Evolutionary conservation across 2,797 vertebrate genomes (phyloP).

Genomic region (Sebastes dallii): DNA sequence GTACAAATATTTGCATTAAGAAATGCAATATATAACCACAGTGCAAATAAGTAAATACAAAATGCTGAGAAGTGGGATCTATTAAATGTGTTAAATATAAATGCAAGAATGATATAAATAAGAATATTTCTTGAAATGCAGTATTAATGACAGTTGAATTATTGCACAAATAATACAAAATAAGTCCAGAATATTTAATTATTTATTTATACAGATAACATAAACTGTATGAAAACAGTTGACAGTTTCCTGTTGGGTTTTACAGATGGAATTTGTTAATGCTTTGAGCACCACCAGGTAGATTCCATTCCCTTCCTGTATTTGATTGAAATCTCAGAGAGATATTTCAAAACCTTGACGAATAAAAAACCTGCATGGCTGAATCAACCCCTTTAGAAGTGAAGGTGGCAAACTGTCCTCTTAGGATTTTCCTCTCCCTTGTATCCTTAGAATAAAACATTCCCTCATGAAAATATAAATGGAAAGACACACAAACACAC

Average conservation of each 20-base stretch:
- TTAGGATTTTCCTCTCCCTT: background rate
- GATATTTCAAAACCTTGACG: background rate
- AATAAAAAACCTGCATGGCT: background rate
- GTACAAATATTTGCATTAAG: no score
- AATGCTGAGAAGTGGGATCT: no score
- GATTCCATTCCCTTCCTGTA: background rate
- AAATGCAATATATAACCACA: no score
- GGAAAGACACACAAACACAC: slow-evolving; percentile 5
- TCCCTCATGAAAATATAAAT: background rate
- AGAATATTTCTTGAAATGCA: no score
- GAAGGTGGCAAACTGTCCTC: background rate
- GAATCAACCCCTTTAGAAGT: background rate
- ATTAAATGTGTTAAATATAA: no score
- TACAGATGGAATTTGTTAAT: background rate
- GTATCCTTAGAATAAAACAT: background rate
- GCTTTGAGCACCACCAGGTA: background rate
- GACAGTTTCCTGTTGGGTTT: background rate
- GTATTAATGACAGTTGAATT: no score
- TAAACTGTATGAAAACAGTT: background rate
- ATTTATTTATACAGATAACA: background rate
- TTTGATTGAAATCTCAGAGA: background rate
- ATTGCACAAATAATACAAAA: no score
- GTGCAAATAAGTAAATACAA: no score
- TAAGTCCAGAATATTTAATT: no score
- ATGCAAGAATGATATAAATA: no score